Percentiles rank a stretch among this genome's conserved stretches.
Conservation (phyloP, 2,113 vertebrate species). For the Brachirus orientalis region DNA sequence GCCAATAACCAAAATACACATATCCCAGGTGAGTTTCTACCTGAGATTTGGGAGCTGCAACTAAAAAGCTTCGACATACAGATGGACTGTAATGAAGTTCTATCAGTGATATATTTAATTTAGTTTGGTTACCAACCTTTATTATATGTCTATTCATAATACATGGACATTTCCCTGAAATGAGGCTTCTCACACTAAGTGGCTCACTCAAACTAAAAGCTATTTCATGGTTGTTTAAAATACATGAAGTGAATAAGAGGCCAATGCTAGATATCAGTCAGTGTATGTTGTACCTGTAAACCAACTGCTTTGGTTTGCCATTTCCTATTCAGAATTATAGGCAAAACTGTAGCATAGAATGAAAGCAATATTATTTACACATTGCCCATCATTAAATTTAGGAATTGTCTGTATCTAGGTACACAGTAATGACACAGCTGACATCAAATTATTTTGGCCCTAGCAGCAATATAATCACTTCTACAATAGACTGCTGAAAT, state of each 20-base stretch:
- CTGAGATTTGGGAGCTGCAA: constrained; percentile 36
- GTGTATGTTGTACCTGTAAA: constrained; percentile 62
- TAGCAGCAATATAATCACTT: constrained; percentile 58
- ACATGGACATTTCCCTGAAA: constrained; percentile 77
- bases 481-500: constrained; percentile 32
- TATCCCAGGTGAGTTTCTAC: constrained; percentile 21
- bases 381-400: constrained; percentile 30
- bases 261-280: constrained; percentile 25
- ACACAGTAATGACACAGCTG: constrained; percentile 31
- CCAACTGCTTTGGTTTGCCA: constrained; percentile 50
- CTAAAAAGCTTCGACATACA: constrained; percentile 40
- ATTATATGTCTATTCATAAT: constrained; percentile 53
- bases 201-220: constrained; percentile 59
- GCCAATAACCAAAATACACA: constrained; percentile 54
- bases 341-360: constrained; percentile 26
- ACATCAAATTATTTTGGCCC: constrained; percentile 30
- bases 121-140: constrained; percentile 48
- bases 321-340: constrained; percentile 30
- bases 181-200: constrained; percentile 54
- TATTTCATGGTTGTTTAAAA: constrained; percentile 36
- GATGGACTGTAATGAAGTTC: constrained; percentile 28
- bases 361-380: constrained; percentile 38
- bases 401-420: constrained; percentile 37
- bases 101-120: constrained; percentile 38
- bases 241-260: constrained; percentile 24